These are phyloP conservation scores for Scleropages formosus DNA, from an alignment of 2,797 vertebrate species.

Conservation along the genomic window DNA sequence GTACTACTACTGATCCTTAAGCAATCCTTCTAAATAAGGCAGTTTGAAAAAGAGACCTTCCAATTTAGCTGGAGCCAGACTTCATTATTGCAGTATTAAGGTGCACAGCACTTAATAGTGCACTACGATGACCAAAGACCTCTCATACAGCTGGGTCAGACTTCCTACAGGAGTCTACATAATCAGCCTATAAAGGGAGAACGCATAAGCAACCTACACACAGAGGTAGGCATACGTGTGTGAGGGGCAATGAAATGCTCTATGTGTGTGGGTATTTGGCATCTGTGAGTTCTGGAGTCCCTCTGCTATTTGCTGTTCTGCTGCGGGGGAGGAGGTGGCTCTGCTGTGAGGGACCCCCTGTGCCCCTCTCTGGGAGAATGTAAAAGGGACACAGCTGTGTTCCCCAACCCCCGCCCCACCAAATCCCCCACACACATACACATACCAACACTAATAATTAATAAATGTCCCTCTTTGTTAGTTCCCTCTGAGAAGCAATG, in stretches of 20 bases:
- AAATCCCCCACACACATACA: background rate
- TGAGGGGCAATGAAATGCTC: background rate
- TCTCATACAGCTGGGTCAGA: background rate
- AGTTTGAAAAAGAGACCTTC: too few relatives aligned
- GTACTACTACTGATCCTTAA: background rate
- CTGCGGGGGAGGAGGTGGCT: too few relatives aligned
- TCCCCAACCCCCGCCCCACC: background rate
- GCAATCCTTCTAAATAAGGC: background rate
- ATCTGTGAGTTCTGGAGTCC: too few relatives aligned
- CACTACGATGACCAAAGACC: background rate
- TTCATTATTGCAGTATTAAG: too few relatives aligned
- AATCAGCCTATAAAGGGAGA: background rate
- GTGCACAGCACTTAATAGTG: too few relatives aligned
- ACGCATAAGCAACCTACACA: background rate
- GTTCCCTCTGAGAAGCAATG: slow-evolving; percentile 38
- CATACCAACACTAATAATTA: slow-evolving; percentile 21
- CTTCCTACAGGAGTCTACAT: background rate
- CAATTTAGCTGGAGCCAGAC: too few relatives aligned
- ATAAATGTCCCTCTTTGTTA: slow-evolving; percentile 45
- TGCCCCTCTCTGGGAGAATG: slow-evolving; percentile 27
- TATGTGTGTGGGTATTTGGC: background rate
- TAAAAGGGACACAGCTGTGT: slow-evolving; percentile 32
- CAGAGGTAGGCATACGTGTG: background rate
- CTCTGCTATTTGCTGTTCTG: too few relatives aligned
- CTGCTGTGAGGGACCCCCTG: background rate